Evolutionary conservation across 2,113 vertebrate species (phyloP), one percentile per base, ranked within the genome.

Genomic region (Anthoscopus minutus): DNA sequence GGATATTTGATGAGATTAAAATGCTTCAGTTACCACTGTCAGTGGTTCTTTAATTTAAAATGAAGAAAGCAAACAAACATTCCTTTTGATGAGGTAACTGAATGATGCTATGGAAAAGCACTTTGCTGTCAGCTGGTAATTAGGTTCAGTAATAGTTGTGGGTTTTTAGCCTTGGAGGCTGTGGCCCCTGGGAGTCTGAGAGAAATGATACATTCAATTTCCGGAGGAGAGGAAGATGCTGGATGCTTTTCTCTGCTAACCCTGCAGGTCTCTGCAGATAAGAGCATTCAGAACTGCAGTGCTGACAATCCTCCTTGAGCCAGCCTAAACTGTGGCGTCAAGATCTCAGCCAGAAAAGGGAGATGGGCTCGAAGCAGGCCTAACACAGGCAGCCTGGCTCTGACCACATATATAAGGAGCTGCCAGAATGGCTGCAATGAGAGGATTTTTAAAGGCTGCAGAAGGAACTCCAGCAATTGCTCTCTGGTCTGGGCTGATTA

Each of bases 1-100:
- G 94, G 96, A 96, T 94, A 96, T 92, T 92, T 96, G 92, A 96
- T 94, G 92, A 96, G 93, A 97, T 97, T 96, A 96, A 94, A 97
- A 94, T 96, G 94, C 86, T 95, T 95, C 96, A 81, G 85, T 96
- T 96, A 79, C 88, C 92, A 86, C 88, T 78, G 88, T 72, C 93
- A 86, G 86, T 90, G 61, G 72, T 74, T 95, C 77, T 93, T 94
- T 93, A 90, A 96, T 96, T 96, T 92, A 86, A 93, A 94, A 93
- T 64, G 89, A 94, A 96, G 88, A 66, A 93, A 91, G 91, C 60
- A 96, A 96, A 95, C 94, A 97, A 97, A 89, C 72, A 92, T 95
- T 88, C 92, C 57, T 94, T 96, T 86, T 93, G 92, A 93, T 88
- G 94, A 94, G 90, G 93, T 93, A 97, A 94, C 94, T 71, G 94